Evolutionary conservation across 2,113 vertebrate species (phyloP).

Genomic region (Prionailurus viverrinus): DNA sequence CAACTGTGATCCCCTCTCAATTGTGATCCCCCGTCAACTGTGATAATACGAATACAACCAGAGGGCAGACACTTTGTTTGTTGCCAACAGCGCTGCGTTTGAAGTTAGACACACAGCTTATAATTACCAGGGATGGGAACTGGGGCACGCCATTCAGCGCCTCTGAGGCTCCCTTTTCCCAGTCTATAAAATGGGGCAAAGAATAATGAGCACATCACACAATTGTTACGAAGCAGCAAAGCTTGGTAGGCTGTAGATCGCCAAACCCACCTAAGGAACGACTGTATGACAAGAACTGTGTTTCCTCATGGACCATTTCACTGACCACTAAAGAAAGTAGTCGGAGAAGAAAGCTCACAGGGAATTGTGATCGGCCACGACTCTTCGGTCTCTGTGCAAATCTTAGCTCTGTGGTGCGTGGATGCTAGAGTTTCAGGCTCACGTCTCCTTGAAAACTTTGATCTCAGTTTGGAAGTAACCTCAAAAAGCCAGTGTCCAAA

Average conservation of each 20-base stretch:
- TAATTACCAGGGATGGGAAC: no score
- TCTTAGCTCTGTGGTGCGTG: background rate
- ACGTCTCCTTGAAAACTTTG: background rate
- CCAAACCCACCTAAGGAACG: background rate
- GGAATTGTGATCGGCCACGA: rapidly evolving
- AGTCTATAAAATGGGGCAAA: background rate
- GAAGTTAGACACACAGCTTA: background rate
- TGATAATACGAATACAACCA: background rate
- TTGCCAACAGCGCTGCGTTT: no score
- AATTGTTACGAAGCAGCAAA: background rate
- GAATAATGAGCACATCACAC: background rate
- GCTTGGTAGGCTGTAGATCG: background rate
- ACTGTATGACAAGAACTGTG: rapidly evolving
- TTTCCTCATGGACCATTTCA: background rate
- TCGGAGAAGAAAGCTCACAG: background rate
- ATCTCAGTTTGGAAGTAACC: background rate
- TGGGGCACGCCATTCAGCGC: no score
- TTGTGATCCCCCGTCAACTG: background rate
- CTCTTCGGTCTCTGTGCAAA: background rate
- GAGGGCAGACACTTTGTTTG: background rate
- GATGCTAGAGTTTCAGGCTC: background rate
- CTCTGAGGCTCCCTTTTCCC: background rate
- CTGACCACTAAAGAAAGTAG: background rate
- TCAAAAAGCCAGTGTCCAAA: background rate
- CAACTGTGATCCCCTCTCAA: no score